Evolutionary conservation across 1,140 invertebrate genomes (phyloP).

Genomic region (Pantala flavescens): DNA sequence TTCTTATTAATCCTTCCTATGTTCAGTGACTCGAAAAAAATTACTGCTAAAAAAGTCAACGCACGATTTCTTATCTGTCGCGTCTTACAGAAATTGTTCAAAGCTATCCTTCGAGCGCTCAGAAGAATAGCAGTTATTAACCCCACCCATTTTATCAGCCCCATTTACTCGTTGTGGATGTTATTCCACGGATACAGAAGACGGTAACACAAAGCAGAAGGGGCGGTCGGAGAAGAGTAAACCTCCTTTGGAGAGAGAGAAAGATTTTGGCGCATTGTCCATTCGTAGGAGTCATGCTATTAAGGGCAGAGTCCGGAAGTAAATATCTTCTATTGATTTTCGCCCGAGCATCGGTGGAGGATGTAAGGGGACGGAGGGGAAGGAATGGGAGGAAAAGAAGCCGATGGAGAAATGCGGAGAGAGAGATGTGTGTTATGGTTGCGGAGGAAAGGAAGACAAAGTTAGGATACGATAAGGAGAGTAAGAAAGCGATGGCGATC

Average conservation of each 20-base stretch:
- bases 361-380: neutral
- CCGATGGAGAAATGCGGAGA: neutral
- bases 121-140: no score
- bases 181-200: no score
- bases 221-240: no score
- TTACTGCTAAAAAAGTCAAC: no score
- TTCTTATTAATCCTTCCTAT: no score
- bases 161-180: no score
- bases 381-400: neutral
- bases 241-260: neutral
- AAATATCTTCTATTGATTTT: slow-evolving; percentile 8
- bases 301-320: neutral
- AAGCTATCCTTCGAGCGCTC: no score
- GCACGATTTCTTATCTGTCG: no score
- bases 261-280: neutral
- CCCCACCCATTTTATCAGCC: no score
- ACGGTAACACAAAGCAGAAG: no score
- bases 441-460: neutral
- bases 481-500: neutral
- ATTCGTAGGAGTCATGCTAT: neutral
- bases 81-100: no score
- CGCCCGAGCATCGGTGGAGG: neutral
- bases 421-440: neutral
- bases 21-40: no score
- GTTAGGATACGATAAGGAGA: neutral